Evolutionary conservation across 2,797 vertebrate species (phyloP), one percentile per base, ranked within the genome.

Genomic region (Mus caroli): DNA sequence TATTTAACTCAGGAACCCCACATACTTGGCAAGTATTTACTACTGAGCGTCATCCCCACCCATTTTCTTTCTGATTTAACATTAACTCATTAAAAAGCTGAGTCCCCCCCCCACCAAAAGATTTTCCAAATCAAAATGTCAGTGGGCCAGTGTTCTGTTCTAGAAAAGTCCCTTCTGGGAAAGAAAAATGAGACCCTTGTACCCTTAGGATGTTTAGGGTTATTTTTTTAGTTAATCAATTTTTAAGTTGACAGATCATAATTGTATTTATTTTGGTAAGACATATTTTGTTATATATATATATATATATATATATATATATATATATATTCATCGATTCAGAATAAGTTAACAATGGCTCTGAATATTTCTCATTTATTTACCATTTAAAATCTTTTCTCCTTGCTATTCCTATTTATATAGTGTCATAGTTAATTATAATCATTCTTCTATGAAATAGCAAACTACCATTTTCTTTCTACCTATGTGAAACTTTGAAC

Each of bases 111-210:
- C 40, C n/a, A 2, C 14, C 4, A 43, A 76, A 46, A 46, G 8
- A 58, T 84, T 90, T 90, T 28, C 60, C 37, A 84, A 85, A 50
- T 62, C 19, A 46, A 89, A 90, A 69, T 15, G 31, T 73, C 54
- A 96, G 43, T 77, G 40, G 22, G 50, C 77, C 71, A 40, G 22
- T 86, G 64, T 88, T 78, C 90, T 75, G 2, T 89, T 73, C 85
- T 17, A 85, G 69, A 77, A 75, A 94, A 73, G 73, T 40, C 19
- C 37, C n/a, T 43, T 77, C 76, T 14, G 11, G 60, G 15, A 28
- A 46, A 46, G 37, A 31, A 91, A 82, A 43, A 34, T 34, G 77
- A 43, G 19, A 6, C 6, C 43, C 9, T 62, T 3, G 13, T 14
- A 69, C 26, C 31, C 73, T 73, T 73, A 54, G n/a, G 50, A 69